Base-by-base conservation (phyloP, 2,113 vertebrate species). In the Microtus ochrogaster region DNA sequence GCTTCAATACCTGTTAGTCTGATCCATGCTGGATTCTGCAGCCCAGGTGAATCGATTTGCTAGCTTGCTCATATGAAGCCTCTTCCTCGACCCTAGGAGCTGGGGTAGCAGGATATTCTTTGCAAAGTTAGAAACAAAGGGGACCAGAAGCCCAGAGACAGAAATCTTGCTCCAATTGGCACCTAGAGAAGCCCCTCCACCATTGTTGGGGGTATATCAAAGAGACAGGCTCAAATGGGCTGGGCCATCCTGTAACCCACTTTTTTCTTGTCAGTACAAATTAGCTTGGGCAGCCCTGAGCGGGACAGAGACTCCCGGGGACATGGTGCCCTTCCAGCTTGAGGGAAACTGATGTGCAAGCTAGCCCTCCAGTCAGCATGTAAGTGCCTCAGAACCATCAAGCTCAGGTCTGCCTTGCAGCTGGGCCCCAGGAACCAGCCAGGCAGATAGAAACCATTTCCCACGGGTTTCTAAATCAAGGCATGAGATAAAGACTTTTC, bases 251-350 rank as follows among this genome's bases (percentile, higher is more conserved):
- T 63, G 92, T 96, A 97, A 97, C 97, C 96, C 86, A 96, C 70
- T 97, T 98, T 95, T 96, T 94, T 96, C 95, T 95, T 96, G 91
- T 98, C 97, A 96, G 79, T 94, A 92, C 82, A 95, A 81, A 90
- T 98, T 97, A 96, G 92, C 91, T 97, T 84, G 81, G 88, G 84
- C 30, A 82, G 89, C 91, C 74, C 77, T 52, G 58, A 86, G 68
- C 21, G 89, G 93, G 65, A 89, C 44, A 90, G 95, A 97, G 92
- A 86, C 95, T 61, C 72, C 47, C 28, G 72, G 78, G 78, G 68
- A 78, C 91, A 24, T 5, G 58, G 70, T 70, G 63, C 85, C 52
- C 47, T 82, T 49, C 41, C 17, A 86, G 90, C 65, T 81, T 1
- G 0, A 49, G 94, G 65, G 73, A 74, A 22, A 55, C 89, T 92